A percentile compares a stretch with the other conserved stretches of the same genome.
Evolutionary conservation across 2,797 vertebrate genomes (phyloP).

Genomic region (Coracias cyanogaster): DNA sequence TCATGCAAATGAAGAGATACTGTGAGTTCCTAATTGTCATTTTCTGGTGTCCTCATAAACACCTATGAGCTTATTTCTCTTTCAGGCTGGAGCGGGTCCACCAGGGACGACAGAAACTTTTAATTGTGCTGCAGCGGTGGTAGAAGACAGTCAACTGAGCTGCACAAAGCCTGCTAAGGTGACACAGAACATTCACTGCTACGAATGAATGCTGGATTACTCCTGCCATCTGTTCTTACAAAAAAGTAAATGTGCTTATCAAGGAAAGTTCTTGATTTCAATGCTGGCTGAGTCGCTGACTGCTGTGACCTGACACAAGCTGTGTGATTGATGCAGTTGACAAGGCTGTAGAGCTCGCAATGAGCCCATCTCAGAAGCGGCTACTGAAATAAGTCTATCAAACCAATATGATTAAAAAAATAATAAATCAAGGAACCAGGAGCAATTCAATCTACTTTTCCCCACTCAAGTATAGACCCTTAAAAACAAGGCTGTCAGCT

Average conservation of each 20-base stretch:
- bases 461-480: not conserved
- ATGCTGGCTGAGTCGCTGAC: not conserved
- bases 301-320: not conserved
- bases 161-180: not conserved
- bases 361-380: not conserved
- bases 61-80: not conserved
- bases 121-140: accelerated
- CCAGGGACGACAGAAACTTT: accelerated
- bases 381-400: not conserved
- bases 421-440: not conserved
- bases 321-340: slow-evolving; percentile 10
- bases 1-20: not conserved
- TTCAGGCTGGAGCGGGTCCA: not conserved
- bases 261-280: not conserved
- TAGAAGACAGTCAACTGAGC: not conserved
- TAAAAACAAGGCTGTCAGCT: not conserved
- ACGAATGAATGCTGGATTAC: not conserved
- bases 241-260: not conserved
- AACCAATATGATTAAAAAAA: not conserved
- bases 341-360: not conserved
- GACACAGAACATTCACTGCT: not conserved
- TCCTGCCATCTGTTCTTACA: not conserved
- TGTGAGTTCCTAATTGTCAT: not conserved
- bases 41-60: not conserved
- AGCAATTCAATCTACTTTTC: not conserved